Percentiles rank a stretch among this genome's conserved stretches.
Evolutionary conservation across 2,888 invertebrate species (phyloP).

Genomic region (Agapostemon virescens): DNA sequence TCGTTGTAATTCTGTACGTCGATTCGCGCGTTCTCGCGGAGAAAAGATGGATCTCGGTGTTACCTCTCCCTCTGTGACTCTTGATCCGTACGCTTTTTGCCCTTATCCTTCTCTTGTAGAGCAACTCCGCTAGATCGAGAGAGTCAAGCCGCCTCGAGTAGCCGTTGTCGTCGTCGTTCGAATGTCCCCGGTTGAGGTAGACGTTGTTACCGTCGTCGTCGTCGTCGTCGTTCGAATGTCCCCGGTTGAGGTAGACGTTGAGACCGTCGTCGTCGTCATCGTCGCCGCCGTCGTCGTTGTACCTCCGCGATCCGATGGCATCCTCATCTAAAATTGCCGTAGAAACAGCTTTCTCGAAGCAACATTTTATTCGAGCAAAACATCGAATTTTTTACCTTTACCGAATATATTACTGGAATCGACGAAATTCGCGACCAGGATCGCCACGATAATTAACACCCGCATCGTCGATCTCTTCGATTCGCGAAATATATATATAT

Average conservation of each 20-base stretch:
- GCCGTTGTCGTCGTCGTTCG: neutral
- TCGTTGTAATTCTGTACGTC: too few relatives aligned
- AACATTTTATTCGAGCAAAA: neutral
- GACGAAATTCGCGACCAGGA: neutral
- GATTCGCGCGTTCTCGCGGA: neutral
- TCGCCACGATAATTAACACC: neutral
- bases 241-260: neutral
- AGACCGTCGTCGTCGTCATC: too few relatives aligned
- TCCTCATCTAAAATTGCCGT: too few relatives aligned
- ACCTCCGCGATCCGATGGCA: too few relatives aligned
- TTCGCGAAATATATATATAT: neutral
- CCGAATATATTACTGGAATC: neutral
- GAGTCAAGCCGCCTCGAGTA: neutral
- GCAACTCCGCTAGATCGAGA: neutral
- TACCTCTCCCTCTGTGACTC: neutral
- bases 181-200: neutral
- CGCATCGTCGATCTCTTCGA: neutral
- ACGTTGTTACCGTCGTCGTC: too few relatives aligned
- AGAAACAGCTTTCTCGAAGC: neutral
- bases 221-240: neutral
- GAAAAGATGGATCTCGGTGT: neutral
- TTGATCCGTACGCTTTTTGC: neutral
- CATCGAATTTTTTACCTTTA: neutral
- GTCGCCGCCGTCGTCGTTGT: too few relatives aligned
- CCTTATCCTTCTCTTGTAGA: neutral